phyloP scores from a whole-genome alignment of 1,140 invertebrate species.

The Listronotus bonariensis region DNA sequence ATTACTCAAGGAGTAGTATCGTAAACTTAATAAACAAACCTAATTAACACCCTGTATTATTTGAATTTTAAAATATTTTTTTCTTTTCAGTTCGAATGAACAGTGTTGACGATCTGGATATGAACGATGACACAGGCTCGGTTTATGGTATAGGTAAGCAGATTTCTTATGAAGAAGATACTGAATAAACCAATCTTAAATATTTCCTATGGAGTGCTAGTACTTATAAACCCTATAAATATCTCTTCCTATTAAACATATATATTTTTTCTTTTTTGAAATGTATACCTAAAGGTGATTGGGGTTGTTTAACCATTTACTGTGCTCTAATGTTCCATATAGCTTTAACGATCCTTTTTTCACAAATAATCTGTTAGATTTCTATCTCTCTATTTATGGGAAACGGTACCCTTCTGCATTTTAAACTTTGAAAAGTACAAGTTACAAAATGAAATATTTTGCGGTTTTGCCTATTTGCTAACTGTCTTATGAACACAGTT shows the following conservation, averaged over 20 bases:
- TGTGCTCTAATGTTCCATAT: no score
- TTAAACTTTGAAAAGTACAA: no score
- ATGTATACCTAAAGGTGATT: no score
- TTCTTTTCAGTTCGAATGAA: conserved; percentile 71
- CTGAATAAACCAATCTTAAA: conserved; percentile 39
- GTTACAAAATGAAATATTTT: no score
- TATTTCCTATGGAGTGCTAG: conserved; percentile 1
- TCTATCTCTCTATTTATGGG: no score
- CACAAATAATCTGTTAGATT: no score
- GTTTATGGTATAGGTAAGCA: conserved; percentile 71
- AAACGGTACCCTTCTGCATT: no score
- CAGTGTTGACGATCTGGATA: conserved; percentile 82
- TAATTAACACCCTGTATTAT: neutral
- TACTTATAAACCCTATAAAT: neutral
- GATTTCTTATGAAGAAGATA: conserved; percentile 57
- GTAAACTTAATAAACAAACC: neutral
- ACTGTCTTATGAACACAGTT: no score
- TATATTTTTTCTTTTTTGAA: neutral
- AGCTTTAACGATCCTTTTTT: no score
- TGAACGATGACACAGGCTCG: conserved; percentile 77
- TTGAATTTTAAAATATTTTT: conserved; percentile 10
- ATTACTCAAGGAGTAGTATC: neutral
- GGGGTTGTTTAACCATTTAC: no score
- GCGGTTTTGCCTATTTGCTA: no score
- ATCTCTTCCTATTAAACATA: neutral